Evolutionary conservation across 2,113 vertebrate genomes (phyloP), one percentile per base, ranked within the genome.

Genomic region (Benitochromis conjunctus): DNA sequence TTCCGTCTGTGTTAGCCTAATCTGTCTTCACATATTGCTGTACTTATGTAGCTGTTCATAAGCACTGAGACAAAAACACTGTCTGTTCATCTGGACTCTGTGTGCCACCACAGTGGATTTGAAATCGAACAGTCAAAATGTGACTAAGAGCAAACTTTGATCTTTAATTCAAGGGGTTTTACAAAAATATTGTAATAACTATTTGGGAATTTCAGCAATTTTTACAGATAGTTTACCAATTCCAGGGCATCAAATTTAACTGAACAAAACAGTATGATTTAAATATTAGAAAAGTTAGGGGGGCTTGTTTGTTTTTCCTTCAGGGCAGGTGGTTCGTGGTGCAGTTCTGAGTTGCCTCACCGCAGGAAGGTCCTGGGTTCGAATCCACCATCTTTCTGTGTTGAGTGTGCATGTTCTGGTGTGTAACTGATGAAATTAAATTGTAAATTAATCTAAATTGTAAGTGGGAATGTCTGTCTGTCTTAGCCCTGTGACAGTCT

Each of bases 231-330:
- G 12, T 69, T 21, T n/a, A 14, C 36, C 0, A 43, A 24, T 14
- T 69, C 24, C 12, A 1, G n/a, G n/a, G 11, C 19, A 41, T 66
- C 11, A 0, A 24, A 66, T 24, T 41, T 69, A 43, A 41, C 19
- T 0, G 0, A 21, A 14, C 11, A 41, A 41, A 41, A 19, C 8
- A 36, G 41, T 41, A 38, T 64, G 21, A 64, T 13, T 38, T 38
- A 13, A 64, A 38, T 38, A 64, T 38, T 13, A 38, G 6, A 64
- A 64, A 36, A 19, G 3, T 60, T 60, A 8, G 31, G 31, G 31
- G 31, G 21, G 0, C 0, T 0, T 16, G 4, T 3, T 0, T 26
- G 3, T 31, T 36, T 62, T 64, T 64, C 1, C 19, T 64, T 64
- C 10, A 64, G 19, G 0, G 19, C 19, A 64, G 19, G 34, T 64